A percentile compares a stretch with the other conserved stretches of the same genome.
phyloP scores from a whole-genome alignment of 2,113 vertebrate species.

The Neoarius graeffei region DNA sequence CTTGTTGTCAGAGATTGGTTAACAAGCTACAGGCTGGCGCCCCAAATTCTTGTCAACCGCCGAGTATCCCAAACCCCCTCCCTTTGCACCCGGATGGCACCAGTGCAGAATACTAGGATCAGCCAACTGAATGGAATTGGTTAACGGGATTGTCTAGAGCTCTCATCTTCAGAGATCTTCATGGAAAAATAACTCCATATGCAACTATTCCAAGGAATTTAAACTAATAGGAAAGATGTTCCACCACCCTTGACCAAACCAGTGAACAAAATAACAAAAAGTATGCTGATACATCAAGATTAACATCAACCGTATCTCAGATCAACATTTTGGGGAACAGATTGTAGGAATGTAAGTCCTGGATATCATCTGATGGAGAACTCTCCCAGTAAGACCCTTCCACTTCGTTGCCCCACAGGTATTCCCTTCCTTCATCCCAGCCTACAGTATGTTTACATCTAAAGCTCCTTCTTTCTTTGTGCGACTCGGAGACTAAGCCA shows the following conservation, averaged over 20 bases:
- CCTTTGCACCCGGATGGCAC: constrained; percentile 48
- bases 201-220: constrained; percentile 57
- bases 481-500: constrained; percentile 69
- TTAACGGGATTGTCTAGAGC: constrained; percentile 47
- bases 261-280: neutral
- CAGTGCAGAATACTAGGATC: constrained; percentile 59
- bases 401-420: constrained; percentile 59
- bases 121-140: constrained; percentile 56
- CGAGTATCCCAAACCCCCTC: constrained; percentile 49
- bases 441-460: constrained; percentile 67
- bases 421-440: constrained; percentile 58
- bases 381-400: constrained; percentile 9
- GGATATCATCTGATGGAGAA: neutral
- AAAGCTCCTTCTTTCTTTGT: constrained; percentile 63
- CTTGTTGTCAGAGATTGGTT: constrained; percentile 75
- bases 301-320: neutral
- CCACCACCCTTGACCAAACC: neutral
- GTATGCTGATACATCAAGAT: neutral
- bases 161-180: constrained; percentile 24
- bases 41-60: constrained; percentile 64
- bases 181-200: neutral
- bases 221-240: constrained; percentile 13
- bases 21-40: constrained; percentile 72
- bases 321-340: neutral
- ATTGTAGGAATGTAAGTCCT: neutral